phyloP scores from a whole-genome alignment of 2,797 vertebrate species.

The Phalloptychus januarius region DNA sequence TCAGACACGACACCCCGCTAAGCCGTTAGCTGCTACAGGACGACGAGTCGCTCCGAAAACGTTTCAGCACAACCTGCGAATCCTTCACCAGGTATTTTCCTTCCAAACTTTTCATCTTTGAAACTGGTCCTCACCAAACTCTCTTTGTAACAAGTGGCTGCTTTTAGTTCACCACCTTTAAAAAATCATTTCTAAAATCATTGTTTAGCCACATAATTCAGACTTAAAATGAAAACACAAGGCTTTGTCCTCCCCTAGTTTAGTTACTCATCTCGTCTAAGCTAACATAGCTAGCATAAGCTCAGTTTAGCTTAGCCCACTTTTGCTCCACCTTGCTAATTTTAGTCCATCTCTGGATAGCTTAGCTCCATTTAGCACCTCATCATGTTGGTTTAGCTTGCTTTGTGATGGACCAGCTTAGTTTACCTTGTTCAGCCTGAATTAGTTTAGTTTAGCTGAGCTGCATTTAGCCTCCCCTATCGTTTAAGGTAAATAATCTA shows the following conservation, averaged over 20 bases:
- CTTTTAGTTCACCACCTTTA: neutral
- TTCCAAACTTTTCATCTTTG: neutral
- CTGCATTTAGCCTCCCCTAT: too few species aligned
- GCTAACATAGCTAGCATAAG: neutral
- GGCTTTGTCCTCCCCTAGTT: neutral
- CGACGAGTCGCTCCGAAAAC: constrained; percentile 22
- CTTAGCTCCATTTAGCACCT: neutral
- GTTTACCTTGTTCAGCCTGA: neutral
- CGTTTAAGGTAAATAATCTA: too few species aligned
- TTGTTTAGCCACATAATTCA: neutral
- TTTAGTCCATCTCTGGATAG: neutral
- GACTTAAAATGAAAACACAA: neutral
- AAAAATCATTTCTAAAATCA: neutral
- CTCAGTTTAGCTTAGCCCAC: neutral
- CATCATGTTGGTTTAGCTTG: neutral
- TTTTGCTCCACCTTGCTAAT: neutral
- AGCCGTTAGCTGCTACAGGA: constrained; percentile 68
- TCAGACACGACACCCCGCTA: constrained; percentile 80
- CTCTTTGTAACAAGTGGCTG: neutral
- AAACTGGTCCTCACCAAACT: neutral
- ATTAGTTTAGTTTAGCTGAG: neutral
- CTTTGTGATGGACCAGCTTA: too few species aligned
- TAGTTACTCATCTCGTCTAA: neutral
- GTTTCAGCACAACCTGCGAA: neutral
- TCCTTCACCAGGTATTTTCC: neutral